Conservation (phyloP, 2,888 invertebrate genomes). For the Himalopsyche anomala region DNA sequence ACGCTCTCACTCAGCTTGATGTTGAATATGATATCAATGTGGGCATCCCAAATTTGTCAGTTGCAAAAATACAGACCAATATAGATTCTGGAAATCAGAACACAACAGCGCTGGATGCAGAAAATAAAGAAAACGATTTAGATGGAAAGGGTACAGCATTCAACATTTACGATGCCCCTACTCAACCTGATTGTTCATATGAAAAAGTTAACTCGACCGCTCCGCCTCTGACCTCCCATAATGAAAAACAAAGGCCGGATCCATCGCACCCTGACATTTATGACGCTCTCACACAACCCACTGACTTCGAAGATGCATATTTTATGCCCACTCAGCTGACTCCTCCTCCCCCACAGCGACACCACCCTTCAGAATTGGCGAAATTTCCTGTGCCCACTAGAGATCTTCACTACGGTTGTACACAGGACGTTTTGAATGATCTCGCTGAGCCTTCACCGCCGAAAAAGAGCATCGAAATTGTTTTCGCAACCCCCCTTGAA, state of each 20-base stretch:
- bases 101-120: background rate
- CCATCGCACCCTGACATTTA: background rate
- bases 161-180: constrained; percentile 22
- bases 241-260: background rate
- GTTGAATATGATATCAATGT: background rate
- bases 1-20: background rate
- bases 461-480: background rate
- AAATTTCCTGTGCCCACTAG: background rate
- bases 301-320: background rate
- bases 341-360: no score
- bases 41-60: no score
- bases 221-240: background rate
- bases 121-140: background rate
- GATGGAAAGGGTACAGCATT: background rate
- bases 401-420: constrained; percentile 53
- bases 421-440: constrained; percentile 57
- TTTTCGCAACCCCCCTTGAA: background rate
- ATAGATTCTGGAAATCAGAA: background rate
- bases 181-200: background rate
- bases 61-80: no score
- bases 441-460: background rate
- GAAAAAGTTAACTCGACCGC: background rate
- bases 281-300: constrained; percentile 5
- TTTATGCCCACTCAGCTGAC: no score
- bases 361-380: background rate